A percentile compares a stretch with the other conserved stretches of the same genome.
These are phyloP conservation scores for Pongo abelii DNA, from an alignment of 2,113 vertebrate species.

Conservation along the genomic window DNA sequence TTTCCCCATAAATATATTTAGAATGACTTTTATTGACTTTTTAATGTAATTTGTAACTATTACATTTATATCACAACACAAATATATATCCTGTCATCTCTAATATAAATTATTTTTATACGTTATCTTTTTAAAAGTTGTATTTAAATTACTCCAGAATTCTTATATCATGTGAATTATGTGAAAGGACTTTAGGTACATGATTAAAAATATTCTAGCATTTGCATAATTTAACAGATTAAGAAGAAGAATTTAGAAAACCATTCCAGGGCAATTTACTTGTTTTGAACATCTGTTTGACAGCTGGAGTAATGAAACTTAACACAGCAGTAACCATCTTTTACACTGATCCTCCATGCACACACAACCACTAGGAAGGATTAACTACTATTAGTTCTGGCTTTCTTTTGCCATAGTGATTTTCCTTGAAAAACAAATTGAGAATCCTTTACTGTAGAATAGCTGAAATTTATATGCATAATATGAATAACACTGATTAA, in stretches of 20 bases:
- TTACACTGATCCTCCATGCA: constrained; percentile 28
- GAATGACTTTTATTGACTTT: constrained; percentile 1
- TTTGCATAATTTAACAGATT: constrained; percentile 53
- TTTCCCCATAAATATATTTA: background rate
- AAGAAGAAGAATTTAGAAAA: constrained; percentile 34
- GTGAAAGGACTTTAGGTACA: background rate
- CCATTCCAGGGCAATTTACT: background rate
- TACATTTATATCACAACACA: background rate
- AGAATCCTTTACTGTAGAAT: constrained; percentile 13
- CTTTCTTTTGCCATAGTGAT: constrained; percentile 46
- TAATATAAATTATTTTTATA: constrained; percentile 14
- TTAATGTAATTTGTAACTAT: background rate
- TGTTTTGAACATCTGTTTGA: constrained; percentile 57
- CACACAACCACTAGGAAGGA: constrained; percentile 38
- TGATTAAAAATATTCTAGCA: constrained; percentile 24
- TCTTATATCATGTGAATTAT: background rate
- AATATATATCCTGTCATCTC: background rate
- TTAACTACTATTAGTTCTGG: constrained; percentile 59
- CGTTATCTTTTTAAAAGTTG: background rate
- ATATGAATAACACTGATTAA: constrained; percentile 27
- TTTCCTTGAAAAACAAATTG: constrained; percentile 20
- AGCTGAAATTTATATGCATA: constrained; percentile 4
- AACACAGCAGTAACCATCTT: constrained; percentile 60
- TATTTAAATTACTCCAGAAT: constrained; percentile 33
- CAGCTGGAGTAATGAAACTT: constrained; percentile 46